Evolutionary conservation across 2,113 vertebrate species (phyloP).

Genomic region (Tragelaphus scriptus): DNA sequence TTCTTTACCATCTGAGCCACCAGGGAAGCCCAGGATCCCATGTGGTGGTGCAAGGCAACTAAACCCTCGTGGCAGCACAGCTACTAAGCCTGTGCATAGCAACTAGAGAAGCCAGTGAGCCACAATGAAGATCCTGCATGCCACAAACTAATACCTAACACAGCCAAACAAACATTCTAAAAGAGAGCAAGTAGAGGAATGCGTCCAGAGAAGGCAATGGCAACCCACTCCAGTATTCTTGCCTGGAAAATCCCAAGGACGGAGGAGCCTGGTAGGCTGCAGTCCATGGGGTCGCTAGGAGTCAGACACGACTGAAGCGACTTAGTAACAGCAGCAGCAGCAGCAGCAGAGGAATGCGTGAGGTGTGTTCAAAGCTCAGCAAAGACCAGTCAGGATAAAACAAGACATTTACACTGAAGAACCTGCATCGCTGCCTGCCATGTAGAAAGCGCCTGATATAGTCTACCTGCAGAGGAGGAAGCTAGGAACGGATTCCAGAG

Average conservation of each 20-base stretch:
- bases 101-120: not conserved
- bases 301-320: not conserved
- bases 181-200: not conserved
- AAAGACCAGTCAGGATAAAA: not conserved
- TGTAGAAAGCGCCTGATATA: not conserved
- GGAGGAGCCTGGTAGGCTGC: not conserved
- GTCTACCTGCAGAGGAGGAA: not conserved
- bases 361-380: not conserved
- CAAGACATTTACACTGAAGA: not conserved
- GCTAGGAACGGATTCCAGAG: not conserved
- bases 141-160: not conserved
- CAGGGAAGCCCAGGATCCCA: not conserved
- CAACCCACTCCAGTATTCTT: not conserved
- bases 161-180: not conserved
- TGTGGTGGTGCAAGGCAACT: not conserved
- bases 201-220: not conserved
- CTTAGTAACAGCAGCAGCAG: not conserved
- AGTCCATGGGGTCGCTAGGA: not conserved
- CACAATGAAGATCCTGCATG: not conserved
- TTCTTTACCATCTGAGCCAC: not conserved
- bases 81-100: not conserved
- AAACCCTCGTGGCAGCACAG: not conserved
- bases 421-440: not conserved
- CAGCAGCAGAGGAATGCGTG: not conserved
- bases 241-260: not conserved